These are phyloP conservation scores for Drosophila tripunctata DNA, from an alignment of 2,888 invertebrate species.

Conservation along the genomic window DNA sequence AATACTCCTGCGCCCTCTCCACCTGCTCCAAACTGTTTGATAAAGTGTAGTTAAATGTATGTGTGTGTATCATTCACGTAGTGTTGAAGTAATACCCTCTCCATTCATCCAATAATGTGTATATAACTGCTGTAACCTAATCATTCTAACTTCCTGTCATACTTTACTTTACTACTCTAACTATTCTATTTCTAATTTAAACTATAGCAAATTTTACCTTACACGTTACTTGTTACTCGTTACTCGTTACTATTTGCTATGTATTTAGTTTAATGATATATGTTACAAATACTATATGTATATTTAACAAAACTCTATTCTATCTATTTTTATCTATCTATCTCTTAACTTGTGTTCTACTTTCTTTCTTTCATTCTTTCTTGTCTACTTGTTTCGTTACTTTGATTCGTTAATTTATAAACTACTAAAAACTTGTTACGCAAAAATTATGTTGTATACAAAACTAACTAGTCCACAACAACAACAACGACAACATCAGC, in stretches of 20 bases:
- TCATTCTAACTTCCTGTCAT: too few relatives aligned
- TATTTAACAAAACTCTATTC: conserved; percentile 11
- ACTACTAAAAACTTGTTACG: conserved; percentile 42
- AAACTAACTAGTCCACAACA: conserved; percentile 53
- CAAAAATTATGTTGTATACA: conserved; percentile 22
- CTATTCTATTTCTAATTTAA: too few relatives aligned
- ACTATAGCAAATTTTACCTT: conserved; percentile 6
- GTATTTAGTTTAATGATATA: conserved; percentile 41
- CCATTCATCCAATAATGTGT: neutral
- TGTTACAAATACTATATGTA: too few relatives aligned
- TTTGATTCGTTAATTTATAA: conserved; percentile 53
- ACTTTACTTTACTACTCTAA: too few relatives aligned
- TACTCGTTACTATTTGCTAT: conserved; percentile 44
- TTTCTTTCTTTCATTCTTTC: conserved; percentile 61
- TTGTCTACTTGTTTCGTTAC: conserved; percentile 64
- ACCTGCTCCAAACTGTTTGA: neutral
- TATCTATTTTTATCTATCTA: conserved; percentile 44
- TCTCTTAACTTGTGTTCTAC: conserved; percentile 71
- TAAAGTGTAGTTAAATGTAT: conserved; percentile 10
- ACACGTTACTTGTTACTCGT: conserved; percentile 35
- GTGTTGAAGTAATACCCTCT: neutral
- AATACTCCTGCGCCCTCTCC: too few relatives aligned
- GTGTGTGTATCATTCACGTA: conserved; percentile 32
- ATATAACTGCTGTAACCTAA: conserved; percentile 6
- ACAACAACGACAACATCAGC: conserved; percentile 52